Conservation (phyloP, 2,888 invertebrate species). For the Acleris cristana region DNA sequence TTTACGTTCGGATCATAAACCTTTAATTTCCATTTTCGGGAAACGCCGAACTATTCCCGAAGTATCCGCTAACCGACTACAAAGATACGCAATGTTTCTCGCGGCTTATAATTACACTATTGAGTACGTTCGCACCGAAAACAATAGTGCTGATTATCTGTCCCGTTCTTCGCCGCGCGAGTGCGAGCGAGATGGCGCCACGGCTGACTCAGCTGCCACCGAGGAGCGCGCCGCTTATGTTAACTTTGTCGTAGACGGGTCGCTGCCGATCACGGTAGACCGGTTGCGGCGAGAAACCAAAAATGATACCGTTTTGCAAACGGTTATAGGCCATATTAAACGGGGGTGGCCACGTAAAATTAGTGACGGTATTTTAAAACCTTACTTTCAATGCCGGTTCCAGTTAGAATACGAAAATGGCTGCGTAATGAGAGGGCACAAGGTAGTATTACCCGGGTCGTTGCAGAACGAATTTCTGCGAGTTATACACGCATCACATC, state of each 20-base stretch:
- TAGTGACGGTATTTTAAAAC: too few species aligned
- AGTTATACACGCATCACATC: too few species aligned
- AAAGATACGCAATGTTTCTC: conserved; percentile 10
- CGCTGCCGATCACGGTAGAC: conserved; percentile 2
- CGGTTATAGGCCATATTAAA: too few species aligned
- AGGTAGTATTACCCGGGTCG: too few species aligned
- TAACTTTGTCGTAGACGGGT: conserved; percentile 7
- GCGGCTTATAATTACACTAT: background rate
- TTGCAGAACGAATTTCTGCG: too few species aligned
- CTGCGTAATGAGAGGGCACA: too few species aligned
- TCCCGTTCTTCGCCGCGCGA: background rate
- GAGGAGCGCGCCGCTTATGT: conserved; percentile 7
- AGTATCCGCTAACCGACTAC: conserved; percentile 7
- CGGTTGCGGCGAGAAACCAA: conserved; percentile 3
- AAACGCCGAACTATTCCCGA: background rate
- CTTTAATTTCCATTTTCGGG: conserved; percentile 1
- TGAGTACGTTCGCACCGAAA: background rate
- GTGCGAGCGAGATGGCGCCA: background rate
- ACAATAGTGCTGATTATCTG: conserved; percentile 2
- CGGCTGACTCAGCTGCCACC: too few species aligned
- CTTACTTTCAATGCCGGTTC: too few species aligned
- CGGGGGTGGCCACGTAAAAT: too few species aligned
- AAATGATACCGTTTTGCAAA: too few species aligned
- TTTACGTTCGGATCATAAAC: conserved; percentile 15
- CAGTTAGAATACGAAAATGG: too few species aligned